Evolutionary conservation across 2,797 vertebrate genomes (phyloP).

Genomic region (Hemibagrus guttatus): DNA sequence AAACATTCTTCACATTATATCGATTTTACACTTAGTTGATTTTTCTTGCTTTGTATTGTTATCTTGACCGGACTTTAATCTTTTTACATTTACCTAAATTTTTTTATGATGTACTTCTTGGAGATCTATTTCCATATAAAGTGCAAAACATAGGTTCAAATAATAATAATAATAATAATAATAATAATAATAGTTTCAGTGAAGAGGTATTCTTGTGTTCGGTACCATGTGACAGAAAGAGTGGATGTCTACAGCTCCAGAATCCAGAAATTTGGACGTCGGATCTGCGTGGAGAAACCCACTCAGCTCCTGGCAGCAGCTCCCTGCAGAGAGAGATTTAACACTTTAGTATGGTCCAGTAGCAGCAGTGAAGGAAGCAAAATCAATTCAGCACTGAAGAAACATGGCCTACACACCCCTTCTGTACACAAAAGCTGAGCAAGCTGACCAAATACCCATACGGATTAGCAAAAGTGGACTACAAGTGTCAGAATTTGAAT

Average conservation of each 20-base stretch:
- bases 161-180: no score
- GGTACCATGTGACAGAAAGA: conserved; percentile 50
- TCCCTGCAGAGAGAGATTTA: conserved; percentile 57
- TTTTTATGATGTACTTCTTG: neutral
- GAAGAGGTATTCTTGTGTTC: neutral
- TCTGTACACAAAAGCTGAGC: conserved; percentile 41
- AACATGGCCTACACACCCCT: conserved; percentile 33
- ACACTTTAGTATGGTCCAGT: neutral
- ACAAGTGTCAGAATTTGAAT: neutral
- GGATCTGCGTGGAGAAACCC: conserved; percentile 19
- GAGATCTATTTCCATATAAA: neutral
- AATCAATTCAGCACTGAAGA: conserved; percentile 1
- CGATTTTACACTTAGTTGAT: neutral
- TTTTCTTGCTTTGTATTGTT: neutral
- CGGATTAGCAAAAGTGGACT: neutral
- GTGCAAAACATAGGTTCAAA: no score
- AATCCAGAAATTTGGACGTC: conserved; percentile 37
- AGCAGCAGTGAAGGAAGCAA: neutral
- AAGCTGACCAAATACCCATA: neutral
- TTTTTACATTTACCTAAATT: neutral
- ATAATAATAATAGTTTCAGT: neutral
- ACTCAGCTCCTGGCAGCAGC: conserved; percentile 25
- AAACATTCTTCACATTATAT: neutral
- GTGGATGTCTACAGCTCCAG: conserved; percentile 14
- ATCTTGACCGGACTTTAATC: neutral